Base-by-base conservation (phyloP, 2,113 vertebrate genomes). In the Solea senegalensis region DNA sequence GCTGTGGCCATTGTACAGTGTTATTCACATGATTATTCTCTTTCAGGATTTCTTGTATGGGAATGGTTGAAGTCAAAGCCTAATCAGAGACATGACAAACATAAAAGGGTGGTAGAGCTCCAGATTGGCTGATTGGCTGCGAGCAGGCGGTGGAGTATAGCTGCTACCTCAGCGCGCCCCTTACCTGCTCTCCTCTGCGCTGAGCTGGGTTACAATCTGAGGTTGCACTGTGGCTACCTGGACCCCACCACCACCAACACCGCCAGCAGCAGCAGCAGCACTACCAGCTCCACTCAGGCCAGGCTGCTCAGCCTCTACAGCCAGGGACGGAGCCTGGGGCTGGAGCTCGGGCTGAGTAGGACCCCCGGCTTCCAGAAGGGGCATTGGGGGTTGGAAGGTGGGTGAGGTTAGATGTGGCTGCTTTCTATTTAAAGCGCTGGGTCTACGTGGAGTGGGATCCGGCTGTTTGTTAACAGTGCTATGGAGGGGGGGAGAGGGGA, bases 401-500 rank as follows among this genome's bases (percentile, higher is more conserved):
- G 96, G 97, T 74, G 95, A 94, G 83, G 91, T 90, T 90, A 84
- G 85, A 50, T 79, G 89, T 52, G 94, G 95, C 93, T 97, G 97
- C 94, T 98, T 99, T 95, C 95, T 96, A 94, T 78, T 95, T 90
- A 96, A 79, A 89, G 95, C 94, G 94, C 88, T 92, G 90, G 92
- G 81, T 92, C 96, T 94, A 94, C 96, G 96, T 48, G 94, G 91
- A 54, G 91, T 79, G 71, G 94, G 92, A 74, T 97, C 97, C 92
- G 94, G 84, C 86, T 94, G 95, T 96, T 98, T 98, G 93, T 94
- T 94, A 95, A 94, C 92, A 90, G 95, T 86, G 95, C 96, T 98
- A 95, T 85, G 95, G 94, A 84, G 78, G 90, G 90, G 83, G 82
- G 81, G 82, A 84, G 69, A 86, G 84, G 81, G 89, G 89, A 89